Evolutionary conservation across 2,888 invertebrate species (phyloP), one percentile per base, ranked within the genome.

Genomic region (Busseola fusca): DNA sequence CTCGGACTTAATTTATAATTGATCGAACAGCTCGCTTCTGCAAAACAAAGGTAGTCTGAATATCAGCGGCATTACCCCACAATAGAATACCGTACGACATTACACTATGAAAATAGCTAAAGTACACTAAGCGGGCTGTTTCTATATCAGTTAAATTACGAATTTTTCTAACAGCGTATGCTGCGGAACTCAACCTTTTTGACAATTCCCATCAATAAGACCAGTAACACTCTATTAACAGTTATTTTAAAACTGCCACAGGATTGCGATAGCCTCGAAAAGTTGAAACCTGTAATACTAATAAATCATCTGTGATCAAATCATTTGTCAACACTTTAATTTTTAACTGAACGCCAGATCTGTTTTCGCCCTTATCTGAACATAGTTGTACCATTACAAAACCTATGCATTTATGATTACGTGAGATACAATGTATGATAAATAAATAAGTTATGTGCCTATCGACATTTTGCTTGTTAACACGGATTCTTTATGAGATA

Each of bases 351-450:
- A 37, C n/a, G 30, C 18, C 27, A 21, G n/a, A 74, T 65, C 45
- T 14, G 16, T 54, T 27, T 52, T 69, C 5, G n/a, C 16, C 27
- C 18, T 77, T 78, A 63, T 63, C 62, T 45, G 16, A 68, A 59
- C 50, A 62, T 54, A 52, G 14, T 48, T 62, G 54, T 64, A 58
- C 54, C 30, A 82, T 82, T 74, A 80, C 14, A 62, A 66, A 67
- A 74, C 45, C 30, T 37, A 48, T 64, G 71, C 71, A 72, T 74
- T 83, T 74, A 72, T 48, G 34, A 30, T 64, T 30, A 34, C 42
- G 37, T 54, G 59, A 57, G 64, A 69, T 66, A 60, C 59, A 69
- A 21, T 60, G 6, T 66, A 30, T 48, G 68, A 76, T 75, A 66
- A 62, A 45, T 58, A 52, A 37, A 30, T 40, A 34, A 34, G 6